Base-by-base conservation (phyloP, 2,797 vertebrate species). In the Hippocampus kuda region DNA sequence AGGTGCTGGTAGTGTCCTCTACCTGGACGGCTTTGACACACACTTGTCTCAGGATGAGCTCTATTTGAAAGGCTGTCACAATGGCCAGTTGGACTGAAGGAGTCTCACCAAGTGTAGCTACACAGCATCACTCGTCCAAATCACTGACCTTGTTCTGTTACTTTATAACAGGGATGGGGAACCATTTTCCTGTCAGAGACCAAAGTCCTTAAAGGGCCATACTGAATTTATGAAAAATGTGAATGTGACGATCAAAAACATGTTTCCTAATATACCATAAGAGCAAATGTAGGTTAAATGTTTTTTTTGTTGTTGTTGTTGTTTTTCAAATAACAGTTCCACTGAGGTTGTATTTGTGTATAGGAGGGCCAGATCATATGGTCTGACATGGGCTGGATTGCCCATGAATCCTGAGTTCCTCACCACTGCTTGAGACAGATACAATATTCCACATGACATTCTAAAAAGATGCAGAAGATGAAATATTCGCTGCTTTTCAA, bases 1-100 rank as follows among this genome's bases (percentile, higher is more conserved):
- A 38, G 81, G 82, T 48, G 81, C 88, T 80, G 90, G 88, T 80
- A 94, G 94, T 69, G 93, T 89, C 85, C 92, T 95, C 0, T 96
- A 95, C 73, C 93, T 94, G 2, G 97, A 99, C 51, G 89, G 89
- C 77, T 92, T 93, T 1, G 97, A 99, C 8, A 94, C 93, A 65
- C 94, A 94, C 3, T 86, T 92, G 65, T 93, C 94, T 10, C 95
- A 98, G 79, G 96, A 99, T 0, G 96, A 98, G 48, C 86, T 97
- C 81, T 98, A 93, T 82, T 86, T 91, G 20, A 96, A 95, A 86
- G 89, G 90, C 75, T 90, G 93, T 75, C 94, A 93, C 67, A 95
- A 95, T 1, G 92, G 93, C 71, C 90, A 93, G 68, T 92, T 90
- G 9, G 96, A 99, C 81, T 98, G 91, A 94, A 74, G 24, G 60